phyloP scores from a whole-genome alignment of 2,888 invertebrate species.

The Acrocyrtus sp. region DNA sequence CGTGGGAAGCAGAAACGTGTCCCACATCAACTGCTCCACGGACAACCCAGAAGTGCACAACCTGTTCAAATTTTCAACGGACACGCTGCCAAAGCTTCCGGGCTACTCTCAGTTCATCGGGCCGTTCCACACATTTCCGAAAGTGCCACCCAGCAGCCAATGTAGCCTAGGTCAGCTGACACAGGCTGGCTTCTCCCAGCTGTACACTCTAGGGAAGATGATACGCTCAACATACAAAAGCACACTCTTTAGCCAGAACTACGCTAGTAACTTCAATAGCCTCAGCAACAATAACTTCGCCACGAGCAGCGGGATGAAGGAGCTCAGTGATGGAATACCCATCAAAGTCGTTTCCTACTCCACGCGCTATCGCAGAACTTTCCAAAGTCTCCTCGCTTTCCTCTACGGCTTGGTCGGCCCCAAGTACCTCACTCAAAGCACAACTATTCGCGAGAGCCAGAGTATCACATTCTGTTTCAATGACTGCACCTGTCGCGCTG shows the following conservation, averaged over 20 bases:
- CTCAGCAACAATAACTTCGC: constrained; percentile 33
- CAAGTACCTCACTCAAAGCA: constrained; percentile 72
- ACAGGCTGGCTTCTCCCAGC: constrained; percentile 81
- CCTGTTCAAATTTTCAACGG: constrained; percentile 55
- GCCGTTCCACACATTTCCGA: constrained; percentile 86
- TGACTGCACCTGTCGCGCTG: constrained; percentile 83
- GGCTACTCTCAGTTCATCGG: constrained; percentile 80
- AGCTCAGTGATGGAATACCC: constrained; percentile 62
- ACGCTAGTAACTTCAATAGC: constrained; percentile 22
- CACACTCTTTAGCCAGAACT: constrained; percentile 51
- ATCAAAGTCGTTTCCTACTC: constrained; percentile 64
- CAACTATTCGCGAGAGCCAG: constrained; percentile 79
- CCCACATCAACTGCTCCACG: constrained; percentile 76
- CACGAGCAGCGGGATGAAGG: constrained; percentile 43
- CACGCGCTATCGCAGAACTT: constrained; percentile 80
- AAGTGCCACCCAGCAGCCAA: constrained; percentile 74
- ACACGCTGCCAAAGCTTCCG: constrained; percentile 56
- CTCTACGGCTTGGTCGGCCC: constrained; percentile 77
- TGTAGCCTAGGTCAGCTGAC: constrained; percentile 91
- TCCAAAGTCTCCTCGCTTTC: constrained; percentile 87
- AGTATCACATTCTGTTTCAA: constrained; percentile 87
- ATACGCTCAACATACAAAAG: constrained; percentile 72
- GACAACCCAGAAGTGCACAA: constrained; percentile 65
- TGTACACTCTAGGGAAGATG: constrained; percentile 80
- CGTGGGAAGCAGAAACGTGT: constrained; percentile 75